Evolutionary conservation across 2,113 vertebrate species (phyloP), one percentile per base, ranked within the genome.

Genomic region (Brienomyrus brachyistius): DNA sequence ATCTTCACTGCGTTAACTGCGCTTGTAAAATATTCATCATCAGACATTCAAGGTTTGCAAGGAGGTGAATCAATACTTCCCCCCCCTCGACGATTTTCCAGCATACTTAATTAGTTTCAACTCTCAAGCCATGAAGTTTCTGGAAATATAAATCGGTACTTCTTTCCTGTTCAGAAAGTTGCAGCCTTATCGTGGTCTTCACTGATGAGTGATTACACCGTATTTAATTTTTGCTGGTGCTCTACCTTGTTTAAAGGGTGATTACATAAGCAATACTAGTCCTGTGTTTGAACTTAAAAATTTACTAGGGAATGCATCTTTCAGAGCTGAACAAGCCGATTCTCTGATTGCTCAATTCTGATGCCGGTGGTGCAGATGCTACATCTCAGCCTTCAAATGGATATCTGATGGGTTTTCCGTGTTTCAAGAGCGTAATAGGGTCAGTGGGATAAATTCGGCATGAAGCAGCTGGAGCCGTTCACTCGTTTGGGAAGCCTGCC

Each of bases 1-100:
- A 91, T 93, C 95, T 95, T 95, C 93, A 94, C 94, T 93, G 93
- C 93, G 94, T 96, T 96, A 96, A 96, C 96, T 96, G 94, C 92
- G 94, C 94, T 95, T 93, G 94, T 96, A 95, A 96, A 96, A 96
- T 96, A 96, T 96, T 96, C 96, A 96, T 96, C 96, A 96, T 96
- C 95, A 96, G 95, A 89, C 47, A 40, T 50, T 45, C 51, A 54
- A 74, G 27, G 50, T 27, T 31, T 11, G 21, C 52, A 83, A 80
- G 90, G 92, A n/a, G 62, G 31, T 90, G 86, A 94, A 96, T 96
- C 95, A 95, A 96, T 96, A 95, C 95, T 80, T 2, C 62, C 70
- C 23, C 15, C 74, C 96, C 96, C n/a, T n/a, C n/a, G n/a, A 95
- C 92, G 95, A 93, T 94, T 95, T 95, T 94, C 93, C 92, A 93